Evolutionary conservation across 1,140 invertebrate genomes (phyloP).

Genomic region (Macrobrachium nipponense): DNA sequence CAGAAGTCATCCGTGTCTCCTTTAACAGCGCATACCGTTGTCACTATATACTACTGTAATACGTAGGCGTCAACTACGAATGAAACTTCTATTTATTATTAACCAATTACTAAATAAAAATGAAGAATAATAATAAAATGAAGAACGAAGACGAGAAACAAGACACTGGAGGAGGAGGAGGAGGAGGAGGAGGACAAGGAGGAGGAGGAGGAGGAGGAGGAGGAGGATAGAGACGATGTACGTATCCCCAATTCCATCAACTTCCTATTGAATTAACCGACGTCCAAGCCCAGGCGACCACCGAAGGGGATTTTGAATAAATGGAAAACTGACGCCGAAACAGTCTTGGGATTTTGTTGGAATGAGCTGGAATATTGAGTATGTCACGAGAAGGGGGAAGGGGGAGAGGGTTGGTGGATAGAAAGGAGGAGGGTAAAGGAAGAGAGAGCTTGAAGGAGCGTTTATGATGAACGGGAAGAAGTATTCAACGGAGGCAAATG

Average conservation of each 20-base stretch:
- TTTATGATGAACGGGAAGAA: too few relatives aligned
- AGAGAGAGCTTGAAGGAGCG: not conserved
- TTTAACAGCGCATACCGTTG: too few relatives aligned
- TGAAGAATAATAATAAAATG: too few relatives aligned
- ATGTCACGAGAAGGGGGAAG: not conserved
- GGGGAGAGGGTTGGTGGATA: not conserved
- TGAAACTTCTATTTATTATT: too few relatives aligned
- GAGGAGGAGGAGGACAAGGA: too few relatives aligned
- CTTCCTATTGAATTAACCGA: slow-evolving; percentile 48
- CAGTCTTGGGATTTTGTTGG: slow-evolving; percentile 48
- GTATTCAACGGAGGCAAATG: too few relatives aligned
- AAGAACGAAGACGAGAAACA: not conserved
- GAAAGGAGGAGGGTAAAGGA: not conserved
- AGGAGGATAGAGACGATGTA: slow-evolving; percentile 31
- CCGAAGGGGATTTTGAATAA: slow-evolving; percentile 51
- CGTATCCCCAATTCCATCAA: slow-evolving; percentile 49
- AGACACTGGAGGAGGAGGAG: too few relatives aligned
- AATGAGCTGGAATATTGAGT: slow-evolving; percentile 14
- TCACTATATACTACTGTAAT: too few relatives aligned
- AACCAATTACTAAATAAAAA: too few relatives aligned
- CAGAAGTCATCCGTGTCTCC: too few relatives aligned
- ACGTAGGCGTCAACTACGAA: too few relatives aligned
- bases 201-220: not conserved
- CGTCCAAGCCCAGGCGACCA: slow-evolving; percentile 27
- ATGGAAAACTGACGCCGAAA: slow-evolving; percentile 40